Conservation (phyloP, 2,797 vertebrate species). For the Pseudomugil gertrudae region DNA sequence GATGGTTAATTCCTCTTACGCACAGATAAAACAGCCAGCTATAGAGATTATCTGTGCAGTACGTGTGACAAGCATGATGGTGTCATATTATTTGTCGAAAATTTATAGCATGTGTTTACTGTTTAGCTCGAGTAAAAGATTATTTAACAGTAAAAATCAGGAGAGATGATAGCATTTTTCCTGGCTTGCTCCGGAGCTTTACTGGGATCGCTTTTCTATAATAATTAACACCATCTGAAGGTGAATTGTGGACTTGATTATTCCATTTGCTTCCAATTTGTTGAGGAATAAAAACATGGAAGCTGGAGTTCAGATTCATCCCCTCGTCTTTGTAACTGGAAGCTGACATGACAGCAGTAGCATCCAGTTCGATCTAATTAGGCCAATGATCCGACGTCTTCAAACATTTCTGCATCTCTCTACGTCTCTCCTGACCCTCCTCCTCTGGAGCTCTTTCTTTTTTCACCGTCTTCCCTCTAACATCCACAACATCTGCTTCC, state of each 20-base stretch:
- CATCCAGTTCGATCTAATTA: slow-evolving; percentile 27
- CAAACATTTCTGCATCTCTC: neutral
- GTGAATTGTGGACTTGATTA: neutral
- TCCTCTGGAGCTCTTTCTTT: neutral
- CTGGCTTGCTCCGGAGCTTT: neutral
- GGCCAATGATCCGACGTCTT: slow-evolving; percentile 2
- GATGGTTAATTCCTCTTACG: too few species aligned
- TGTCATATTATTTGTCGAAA: too few species aligned
- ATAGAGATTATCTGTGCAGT: too few species aligned
- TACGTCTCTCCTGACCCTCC: neutral
- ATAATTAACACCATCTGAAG: neutral
- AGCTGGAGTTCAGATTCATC: neutral
- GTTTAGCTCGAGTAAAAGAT: neutral
- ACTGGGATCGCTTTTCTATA: neutral
- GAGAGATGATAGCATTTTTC: too few species aligned
- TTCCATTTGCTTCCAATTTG: slow-evolving; percentile 12
- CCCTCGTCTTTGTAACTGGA: neutral
- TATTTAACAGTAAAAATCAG: too few species aligned
- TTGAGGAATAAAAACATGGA: neutral
- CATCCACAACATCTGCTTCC: slow-evolving; percentile 70
- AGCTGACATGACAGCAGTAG: slow-evolving; percentile 39
- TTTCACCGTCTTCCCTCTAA: slow-evolving; percentile 13
- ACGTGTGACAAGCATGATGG: neutral
- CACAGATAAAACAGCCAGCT: too few species aligned
- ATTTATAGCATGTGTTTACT: neutral